phyloP scores from a whole-genome alignment of 2,797 vertebrate species.

The Acanthiza pusilla region DNA sequence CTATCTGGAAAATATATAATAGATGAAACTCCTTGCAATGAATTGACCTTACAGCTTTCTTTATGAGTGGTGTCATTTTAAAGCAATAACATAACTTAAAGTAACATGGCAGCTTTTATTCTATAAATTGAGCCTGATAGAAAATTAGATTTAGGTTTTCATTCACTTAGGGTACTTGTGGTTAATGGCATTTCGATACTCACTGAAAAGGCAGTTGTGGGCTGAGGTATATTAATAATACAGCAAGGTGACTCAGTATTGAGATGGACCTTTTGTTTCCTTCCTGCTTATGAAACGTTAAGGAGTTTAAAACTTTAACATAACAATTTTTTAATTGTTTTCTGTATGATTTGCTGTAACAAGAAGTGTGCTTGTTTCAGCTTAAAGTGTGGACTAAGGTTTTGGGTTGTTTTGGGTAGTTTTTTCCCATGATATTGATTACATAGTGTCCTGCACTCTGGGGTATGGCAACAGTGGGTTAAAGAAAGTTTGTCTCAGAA shows the following conservation, averaged over 20 bases:
- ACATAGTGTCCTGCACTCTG: neutral
- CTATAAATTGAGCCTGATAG: neutral
- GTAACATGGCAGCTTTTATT: neutral
- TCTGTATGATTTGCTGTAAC: neutral
- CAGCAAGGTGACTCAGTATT: neutral
- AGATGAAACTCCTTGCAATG: neutral
- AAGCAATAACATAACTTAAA: neutral
- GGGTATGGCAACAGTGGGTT: accelerated
- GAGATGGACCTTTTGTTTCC: neutral
- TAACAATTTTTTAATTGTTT: neutral
- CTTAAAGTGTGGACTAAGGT: neutral
- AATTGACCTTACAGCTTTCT: neutral
- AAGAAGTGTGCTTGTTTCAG: neutral
- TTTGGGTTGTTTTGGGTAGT: neutral
- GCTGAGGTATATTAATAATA: neutral
- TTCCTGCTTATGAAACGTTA: neutral
- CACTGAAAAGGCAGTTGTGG: neutral
- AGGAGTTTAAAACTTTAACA: neutral
- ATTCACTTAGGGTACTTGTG: neutral
- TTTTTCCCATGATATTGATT: neutral
- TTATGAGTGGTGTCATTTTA: neutral
- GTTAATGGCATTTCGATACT: neutral
- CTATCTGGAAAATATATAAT: neutral
- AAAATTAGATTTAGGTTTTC: slow-evolving; percentile 29
- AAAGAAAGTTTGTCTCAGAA: neutral